Percentiles rank a stretch among this genome's conserved stretches.
Evolutionary conservation across 2,113 vertebrate genomes (phyloP).

Genomic region (Ptilorrhoa leucosticta): DNA sequence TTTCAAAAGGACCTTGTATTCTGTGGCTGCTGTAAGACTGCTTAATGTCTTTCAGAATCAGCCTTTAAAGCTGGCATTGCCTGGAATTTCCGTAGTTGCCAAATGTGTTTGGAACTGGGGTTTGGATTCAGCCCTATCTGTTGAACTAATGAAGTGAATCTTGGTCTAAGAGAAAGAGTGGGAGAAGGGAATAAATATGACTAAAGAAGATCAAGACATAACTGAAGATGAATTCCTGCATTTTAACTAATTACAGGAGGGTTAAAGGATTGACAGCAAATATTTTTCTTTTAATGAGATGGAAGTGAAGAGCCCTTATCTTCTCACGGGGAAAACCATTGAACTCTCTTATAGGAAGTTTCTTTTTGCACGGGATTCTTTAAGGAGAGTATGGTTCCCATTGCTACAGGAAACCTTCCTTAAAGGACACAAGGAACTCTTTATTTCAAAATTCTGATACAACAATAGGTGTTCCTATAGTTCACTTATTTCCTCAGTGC

Average conservation of each 20-base stretch:
- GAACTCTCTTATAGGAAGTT: not conserved
- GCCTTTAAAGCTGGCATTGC: not conserved
- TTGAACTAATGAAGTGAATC: not conserved
- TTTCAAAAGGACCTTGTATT: not conserved
- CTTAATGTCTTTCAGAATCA: slow-evolving; percentile 22
- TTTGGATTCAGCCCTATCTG: not conserved
- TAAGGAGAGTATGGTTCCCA: not conserved
- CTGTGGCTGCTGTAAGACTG: not conserved
- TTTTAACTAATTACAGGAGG: not conserved
- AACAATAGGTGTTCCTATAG: not conserved
- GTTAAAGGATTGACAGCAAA: not conserved
- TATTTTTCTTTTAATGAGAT: not conserved
- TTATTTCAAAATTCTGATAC: not conserved
- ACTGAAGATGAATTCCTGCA: not conserved
- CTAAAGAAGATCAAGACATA: not conserved
- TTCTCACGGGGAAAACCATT: not conserved
- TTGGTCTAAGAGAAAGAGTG: not conserved
- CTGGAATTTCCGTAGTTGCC: not conserved
- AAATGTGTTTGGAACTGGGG: not conserved
- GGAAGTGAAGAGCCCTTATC: not conserved
- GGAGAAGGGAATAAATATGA: not conserved
- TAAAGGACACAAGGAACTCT: not conserved
- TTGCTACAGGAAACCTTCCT: not conserved
- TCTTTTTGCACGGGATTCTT: not conserved
- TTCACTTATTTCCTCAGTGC: not conserved